These are phyloP conservation scores for Patiria miniata DNA, from an alignment of 35 echinoderm and acorn worm species.

Conservation along the genomic window DNA sequence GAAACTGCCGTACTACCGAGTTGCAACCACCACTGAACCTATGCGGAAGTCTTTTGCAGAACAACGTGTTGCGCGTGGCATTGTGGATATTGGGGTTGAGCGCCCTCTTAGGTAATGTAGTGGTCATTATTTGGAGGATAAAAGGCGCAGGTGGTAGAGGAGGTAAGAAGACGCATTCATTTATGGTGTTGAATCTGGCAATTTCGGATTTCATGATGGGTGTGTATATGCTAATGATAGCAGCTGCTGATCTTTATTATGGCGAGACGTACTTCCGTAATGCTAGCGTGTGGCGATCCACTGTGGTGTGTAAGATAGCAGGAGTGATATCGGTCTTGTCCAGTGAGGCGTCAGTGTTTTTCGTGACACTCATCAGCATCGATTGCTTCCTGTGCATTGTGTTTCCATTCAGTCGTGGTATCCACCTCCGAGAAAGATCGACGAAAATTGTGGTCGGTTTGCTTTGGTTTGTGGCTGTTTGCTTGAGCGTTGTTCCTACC, in stretches of 20 bases:
- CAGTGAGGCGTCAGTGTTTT: conserved; percentile 65
- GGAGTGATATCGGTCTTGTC: conserved; percentile 56
- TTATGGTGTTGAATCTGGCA: conserved; percentile 57
- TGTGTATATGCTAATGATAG: conserved; percentile 61
- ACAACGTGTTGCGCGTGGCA: conserved; percentile 31
- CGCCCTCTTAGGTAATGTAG: conserved; percentile 54
- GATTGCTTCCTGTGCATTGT: conserved; percentile 58
- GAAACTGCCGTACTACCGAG: not conserved
- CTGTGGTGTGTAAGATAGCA: conserved; percentile 44
- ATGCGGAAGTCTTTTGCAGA: conserved; percentile 57
- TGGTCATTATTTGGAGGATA: conserved; percentile 39
- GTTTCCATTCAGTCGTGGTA: conserved; percentile 44
- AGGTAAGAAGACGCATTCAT: not conserved
- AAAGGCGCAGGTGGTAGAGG: not conserved
- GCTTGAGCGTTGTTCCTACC: conserved; percentile 36
- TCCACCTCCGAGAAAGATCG: not conserved
- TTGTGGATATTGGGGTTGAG: conserved; percentile 59
- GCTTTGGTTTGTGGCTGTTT: conserved; percentile 43
- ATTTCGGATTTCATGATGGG: conserved; percentile 70
- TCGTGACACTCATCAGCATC: conserved; percentile 52
- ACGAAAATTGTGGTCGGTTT: not conserved
- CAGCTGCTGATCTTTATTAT: conserved; percentile 46
- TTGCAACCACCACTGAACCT: not conserved
- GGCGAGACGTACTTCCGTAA: conserved; percentile 43
- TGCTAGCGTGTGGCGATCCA: conserved; percentile 43